A percentile compares a stretch with the other conserved stretches of the same genome.
These are phyloP conservation scores for Drosophila nigricruria DNA, from an alignment of 2,888 invertebrate species.

Conservation along the genomic window DNA sequence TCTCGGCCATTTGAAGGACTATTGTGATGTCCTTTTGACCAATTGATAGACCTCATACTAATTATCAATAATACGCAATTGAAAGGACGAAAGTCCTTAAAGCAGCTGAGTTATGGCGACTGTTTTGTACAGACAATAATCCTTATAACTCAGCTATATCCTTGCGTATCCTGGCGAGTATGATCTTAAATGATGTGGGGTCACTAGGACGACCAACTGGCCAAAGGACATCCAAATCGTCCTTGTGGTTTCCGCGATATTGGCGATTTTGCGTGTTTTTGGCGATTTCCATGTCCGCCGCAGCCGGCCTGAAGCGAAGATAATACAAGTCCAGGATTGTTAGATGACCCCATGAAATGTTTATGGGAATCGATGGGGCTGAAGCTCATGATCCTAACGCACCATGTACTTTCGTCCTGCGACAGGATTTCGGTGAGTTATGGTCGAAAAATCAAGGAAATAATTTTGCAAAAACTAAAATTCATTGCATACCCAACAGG, in stretches of 20 bases:
- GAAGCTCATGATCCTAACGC: neutral
- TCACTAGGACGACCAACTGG: neutral
- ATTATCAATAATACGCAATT: neutral
- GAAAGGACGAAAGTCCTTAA: neutral
- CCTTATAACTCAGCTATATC: neutral
- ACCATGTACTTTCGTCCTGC: neutral
- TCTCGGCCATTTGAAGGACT: neutral
- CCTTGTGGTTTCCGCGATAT: neutral
- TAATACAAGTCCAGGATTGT: neutral
- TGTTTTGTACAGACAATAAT: neutral
- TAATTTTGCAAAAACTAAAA: neutral
- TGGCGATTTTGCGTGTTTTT: neutral
- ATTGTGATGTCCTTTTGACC: neutral
- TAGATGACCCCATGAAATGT: neutral
- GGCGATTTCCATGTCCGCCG: neutral
- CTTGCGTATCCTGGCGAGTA: neutral
- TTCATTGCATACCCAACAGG: neutral
- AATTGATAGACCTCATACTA: neutral
- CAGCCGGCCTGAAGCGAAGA: neutral
- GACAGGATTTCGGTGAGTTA: neutral
- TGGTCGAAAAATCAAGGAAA: neutral
- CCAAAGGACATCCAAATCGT: conserved; percentile 1
- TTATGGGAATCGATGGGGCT: neutral
- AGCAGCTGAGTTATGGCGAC: neutral
- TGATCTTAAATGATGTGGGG: neutral